A percentile compares a stretch with the other conserved stretches of the same genome.
Conservation (phyloP, 2,797 vertebrate species). For the Gymnoscopelus microlampas region DNA sequence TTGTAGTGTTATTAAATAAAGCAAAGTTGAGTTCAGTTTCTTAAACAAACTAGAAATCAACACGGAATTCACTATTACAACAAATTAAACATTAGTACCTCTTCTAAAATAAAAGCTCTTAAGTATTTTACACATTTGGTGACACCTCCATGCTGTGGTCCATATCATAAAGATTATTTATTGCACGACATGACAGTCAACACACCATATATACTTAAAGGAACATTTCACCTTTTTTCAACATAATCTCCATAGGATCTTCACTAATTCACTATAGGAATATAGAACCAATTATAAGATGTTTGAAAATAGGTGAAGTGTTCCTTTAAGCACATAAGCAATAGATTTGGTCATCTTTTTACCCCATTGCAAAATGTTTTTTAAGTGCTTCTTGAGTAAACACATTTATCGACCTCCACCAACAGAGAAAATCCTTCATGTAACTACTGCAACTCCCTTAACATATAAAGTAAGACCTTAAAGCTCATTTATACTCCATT, state of each 20-base stretch:
- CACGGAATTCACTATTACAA: conserved; percentile 1
- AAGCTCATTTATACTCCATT: no score
- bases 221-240: no score
- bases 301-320: conserved; percentile 12
- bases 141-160: conserved; percentile 13
- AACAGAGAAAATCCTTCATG: conserved; percentile 13
- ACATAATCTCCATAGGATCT: no score
- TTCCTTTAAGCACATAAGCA: conserved; percentile 22
- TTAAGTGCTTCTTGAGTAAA: conserved; percentile 20
- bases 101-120: conserved; percentile 37
- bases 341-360: conserved; percentile 16
- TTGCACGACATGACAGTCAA: no score
- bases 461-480: neutral
- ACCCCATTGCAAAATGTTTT: neutral
- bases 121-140: conserved; percentile 15
- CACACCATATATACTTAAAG: no score
- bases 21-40: conserved; percentile 10
- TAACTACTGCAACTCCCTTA: conserved; percentile 2
- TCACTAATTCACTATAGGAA: no score
- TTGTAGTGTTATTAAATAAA: conserved; percentile 24
- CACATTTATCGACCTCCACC: neutral
- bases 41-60: conserved; percentile 21
- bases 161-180: conserved; percentile 28
- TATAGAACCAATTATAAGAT: no score
- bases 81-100: conserved; percentile 19